Base-by-base conservation (phyloP, 2,797 vertebrate genomes). In the Fringilla coelebs region DNA sequence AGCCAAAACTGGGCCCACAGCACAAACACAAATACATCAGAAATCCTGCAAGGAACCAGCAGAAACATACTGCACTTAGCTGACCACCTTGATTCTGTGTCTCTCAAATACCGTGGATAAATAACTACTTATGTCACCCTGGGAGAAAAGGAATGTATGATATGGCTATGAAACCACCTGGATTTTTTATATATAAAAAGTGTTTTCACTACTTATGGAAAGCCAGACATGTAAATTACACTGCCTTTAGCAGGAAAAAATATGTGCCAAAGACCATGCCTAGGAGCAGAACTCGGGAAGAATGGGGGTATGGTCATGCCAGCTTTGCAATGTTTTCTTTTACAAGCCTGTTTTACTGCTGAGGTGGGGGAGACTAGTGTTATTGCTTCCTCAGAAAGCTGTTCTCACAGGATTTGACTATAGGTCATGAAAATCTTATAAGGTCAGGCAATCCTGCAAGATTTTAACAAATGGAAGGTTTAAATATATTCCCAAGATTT, bases 201-300 rank as follows among this genome's bases (percentile, higher is more conserved):
- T 91, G 93, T 95, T 96, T 96, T 89, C 96, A 96, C 88, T 90
- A 61, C 85, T 96, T 94, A 93, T 67, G 68, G 89, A 94, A 94
- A 96, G 91, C 91, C 94, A 97, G 92, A 94, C 96, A 94, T 94
- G 94, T 79, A 96, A 97, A 97, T 97, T 90, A 95, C n/a, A 5
- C 73, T 86, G 61, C 88, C 76, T 73, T 93, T 63, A 91, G 89
- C 92, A 92, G 62, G 70, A 85, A 92, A 94, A 94, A 91, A 75
- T 52, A 91, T 80, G 79, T 88, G 91, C 89, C 94, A 94, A 86
- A 94, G 85, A 92, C 77, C 77, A 95, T 96, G 95, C 96, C 94
- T 90, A 94, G 95, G 63, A 96, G 92, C 91, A 94, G 89, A 92
- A 91, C 70, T 92, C 16, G 0, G 91, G 89, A 95, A 97, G 83